Base-by-base conservation (phyloP, 2,113 vertebrate genomes). In the Hemibagrus wyckioides region DNA sequence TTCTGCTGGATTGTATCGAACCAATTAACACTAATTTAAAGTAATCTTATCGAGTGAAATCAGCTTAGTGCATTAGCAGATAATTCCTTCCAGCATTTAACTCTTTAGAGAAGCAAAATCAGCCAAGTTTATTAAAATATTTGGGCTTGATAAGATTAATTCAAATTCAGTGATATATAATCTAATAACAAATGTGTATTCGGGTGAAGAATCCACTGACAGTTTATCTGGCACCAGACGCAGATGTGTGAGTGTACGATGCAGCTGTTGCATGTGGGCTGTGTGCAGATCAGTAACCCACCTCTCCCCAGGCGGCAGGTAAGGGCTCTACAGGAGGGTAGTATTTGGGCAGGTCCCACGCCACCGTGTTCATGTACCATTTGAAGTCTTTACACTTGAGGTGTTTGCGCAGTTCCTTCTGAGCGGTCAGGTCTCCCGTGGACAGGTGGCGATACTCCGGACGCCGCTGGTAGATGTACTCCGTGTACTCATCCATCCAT, bases 401-500 rank as follows among this genome's bases (percentile, higher is more conserved):
- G 36, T 96, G 95, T 41, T 95, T 97, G 85, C 97, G 96, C 67
- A 97, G 91, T 81, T 96, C 96, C 89, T 97, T 97, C 94, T 97
- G 97, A 57, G 96, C 94, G 0, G 95, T 96, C 90, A 97, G 95
- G 91, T 97, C 97, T 0, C 97, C 97, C 0, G 97, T 96, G 44
- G 97, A 97, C 41, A 97, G 96, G 80, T 97, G 97, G 28, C 97
- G 93, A 90, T 97, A 97, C 89, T 97, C 97, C 0, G 97, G 97
- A 15, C 97, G 94, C 0, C 97, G 93, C 92, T 97, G 97, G 92
- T 97, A 97, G 85, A 97, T 95, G 91, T 96, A 97, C 80, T 97
- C 97, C 0, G 97, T 96, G 82, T 96, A 97, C 89, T 97, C 97
- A 65, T 97, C 97, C 97, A 97, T 97, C 97, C 97, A 97, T 0